Percentiles rank a stretch among this genome's conserved stretches.
Conservation (phyloP, 1,140 invertebrate species). For the Cydia fagiglandana region DNA sequence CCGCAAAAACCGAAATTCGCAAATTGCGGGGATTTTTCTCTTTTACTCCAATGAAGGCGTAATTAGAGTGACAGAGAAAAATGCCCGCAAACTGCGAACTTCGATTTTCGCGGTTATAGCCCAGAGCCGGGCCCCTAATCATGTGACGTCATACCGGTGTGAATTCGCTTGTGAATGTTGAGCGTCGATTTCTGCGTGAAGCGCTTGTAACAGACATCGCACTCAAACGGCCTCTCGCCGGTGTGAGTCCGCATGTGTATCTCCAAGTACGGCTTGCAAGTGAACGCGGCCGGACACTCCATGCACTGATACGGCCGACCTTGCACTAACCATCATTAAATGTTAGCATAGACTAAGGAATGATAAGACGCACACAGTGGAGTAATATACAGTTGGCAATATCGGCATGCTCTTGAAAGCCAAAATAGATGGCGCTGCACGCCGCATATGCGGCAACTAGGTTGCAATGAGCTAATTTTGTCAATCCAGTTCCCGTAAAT, state of each 20-base stretch:
- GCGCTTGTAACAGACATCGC: slow-evolving; percentile 83
- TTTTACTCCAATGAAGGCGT: no score
- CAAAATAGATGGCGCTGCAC: no score
- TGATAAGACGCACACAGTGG: background rate
- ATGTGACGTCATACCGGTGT: slow-evolving; percentile 80
- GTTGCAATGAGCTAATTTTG: no score
- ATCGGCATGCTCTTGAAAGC: background rate
- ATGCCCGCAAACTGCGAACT: no score
- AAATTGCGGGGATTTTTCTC: no score
- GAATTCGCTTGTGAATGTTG: slow-evolving; percentile 89
- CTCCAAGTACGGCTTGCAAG: slow-evolving; percentile 84
- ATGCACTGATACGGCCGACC: slow-evolving; percentile 83
- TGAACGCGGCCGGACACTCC: slow-evolving; percentile 82
- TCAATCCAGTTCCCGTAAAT: background rate
- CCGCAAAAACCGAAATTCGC: no score
- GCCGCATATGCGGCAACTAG: no score
- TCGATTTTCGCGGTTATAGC: no score
- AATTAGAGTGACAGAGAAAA: no score
- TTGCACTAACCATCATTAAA: slow-evolving; percentile 59
- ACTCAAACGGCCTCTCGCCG: slow-evolving; percentile 86
- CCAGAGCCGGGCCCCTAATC: background rate
- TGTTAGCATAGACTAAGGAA: slow-evolving; percentile 8
- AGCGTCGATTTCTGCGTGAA: slow-evolving; percentile 87
- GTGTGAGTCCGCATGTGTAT: slow-evolving; percentile 89
- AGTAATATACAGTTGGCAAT: background rate